Percentiles rank a stretch among this genome's conserved stretches.
phyloP scores from a whole-genome alignment of 2,113 vertebrate species.

The Sturnus vulgaris region DNA sequence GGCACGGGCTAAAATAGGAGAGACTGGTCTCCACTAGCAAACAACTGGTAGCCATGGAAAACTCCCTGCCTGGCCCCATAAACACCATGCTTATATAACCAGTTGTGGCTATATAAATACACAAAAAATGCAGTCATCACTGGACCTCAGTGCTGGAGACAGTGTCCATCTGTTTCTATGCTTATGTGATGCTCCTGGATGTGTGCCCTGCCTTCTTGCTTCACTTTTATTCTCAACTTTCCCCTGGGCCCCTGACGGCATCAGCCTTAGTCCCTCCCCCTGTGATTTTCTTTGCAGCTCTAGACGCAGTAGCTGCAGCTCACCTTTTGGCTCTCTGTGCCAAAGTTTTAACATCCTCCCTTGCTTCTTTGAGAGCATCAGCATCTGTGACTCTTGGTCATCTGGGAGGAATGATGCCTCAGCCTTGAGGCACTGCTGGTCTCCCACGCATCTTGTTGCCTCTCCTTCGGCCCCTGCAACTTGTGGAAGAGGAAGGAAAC shows the following conservation, averaged over 20 bases:
- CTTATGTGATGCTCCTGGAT: not conserved
- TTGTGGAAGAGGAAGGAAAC: not conserved
- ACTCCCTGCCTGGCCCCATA: not conserved
- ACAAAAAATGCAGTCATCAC: not conserved
- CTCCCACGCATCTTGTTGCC: fast-evolving
- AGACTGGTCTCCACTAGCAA: not conserved
- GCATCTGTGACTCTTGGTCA: not conserved
- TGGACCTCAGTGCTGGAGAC: not conserved
- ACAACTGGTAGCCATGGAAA: not conserved
- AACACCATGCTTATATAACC: not conserved
- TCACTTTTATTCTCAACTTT: not conserved
- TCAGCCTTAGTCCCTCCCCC: not conserved
- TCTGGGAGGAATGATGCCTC: not conserved
- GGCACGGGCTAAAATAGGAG: conserved; percentile 4
- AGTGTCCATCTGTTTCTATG: not conserved
- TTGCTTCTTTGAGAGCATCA: not conserved
- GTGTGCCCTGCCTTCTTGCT: not conserved
- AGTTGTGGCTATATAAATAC: not conserved
- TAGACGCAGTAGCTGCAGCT: not conserved
- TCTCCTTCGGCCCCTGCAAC: not conserved
- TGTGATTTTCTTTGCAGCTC: not conserved
- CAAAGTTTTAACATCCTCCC: not conserved
- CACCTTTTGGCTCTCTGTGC: not conserved
- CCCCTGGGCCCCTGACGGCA: not conserved
- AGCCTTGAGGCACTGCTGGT: not conserved